These are phyloP conservation scores for Thymallus thymallus DNA, from an alignment of 2,113 vertebrate species.

Conservation along the genomic window DNA sequence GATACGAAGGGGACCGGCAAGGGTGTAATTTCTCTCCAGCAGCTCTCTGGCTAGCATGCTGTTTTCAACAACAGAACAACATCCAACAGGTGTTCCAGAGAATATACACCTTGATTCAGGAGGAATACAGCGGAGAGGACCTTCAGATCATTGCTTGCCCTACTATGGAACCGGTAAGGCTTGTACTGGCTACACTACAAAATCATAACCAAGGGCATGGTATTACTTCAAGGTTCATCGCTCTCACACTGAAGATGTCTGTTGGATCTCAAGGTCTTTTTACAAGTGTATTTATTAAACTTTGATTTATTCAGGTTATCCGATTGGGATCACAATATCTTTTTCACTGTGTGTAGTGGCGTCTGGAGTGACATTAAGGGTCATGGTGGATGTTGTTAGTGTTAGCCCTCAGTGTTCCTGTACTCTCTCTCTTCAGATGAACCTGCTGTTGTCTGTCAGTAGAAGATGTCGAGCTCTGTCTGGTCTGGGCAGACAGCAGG, in stretches of 20 bases:
- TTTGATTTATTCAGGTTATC: too few species aligned
- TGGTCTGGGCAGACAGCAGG: conserved; percentile 16
- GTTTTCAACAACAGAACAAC: conserved; percentile 81
- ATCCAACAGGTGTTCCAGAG: conserved; percentile 96
- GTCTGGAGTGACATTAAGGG: neutral
- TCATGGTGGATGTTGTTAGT: conserved; percentile 34
- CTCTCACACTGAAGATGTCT: conserved; percentile 30
- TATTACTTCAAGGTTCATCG: conserved; percentile 48
- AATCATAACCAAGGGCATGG: conserved; percentile 32
- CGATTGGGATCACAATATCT: conserved; percentile 26
- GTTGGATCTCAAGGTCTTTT: conserved; percentile 28
- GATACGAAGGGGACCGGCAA: conserved; percentile 45
- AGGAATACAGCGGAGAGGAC: conserved; percentile 92
- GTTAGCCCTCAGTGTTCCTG: conserved; percentile 25
- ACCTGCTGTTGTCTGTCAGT: conserved; percentile 80
- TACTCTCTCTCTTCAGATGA: conserved; percentile 77
- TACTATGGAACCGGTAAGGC: conserved; percentile 90
- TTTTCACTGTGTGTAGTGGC: too few species aligned
- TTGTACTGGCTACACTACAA: neutral
- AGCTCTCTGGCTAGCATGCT: conserved; percentile 47
- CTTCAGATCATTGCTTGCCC: conserved; percentile 93
- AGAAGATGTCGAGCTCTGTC: conserved; percentile 9
- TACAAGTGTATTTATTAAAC: conserved; percentile 16
- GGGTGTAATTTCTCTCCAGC: conserved; percentile 51
- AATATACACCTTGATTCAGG: conserved; percentile 86